Conservation (phyloP, 2,888 invertebrate species). For the Apoda limacodes region DNA sequence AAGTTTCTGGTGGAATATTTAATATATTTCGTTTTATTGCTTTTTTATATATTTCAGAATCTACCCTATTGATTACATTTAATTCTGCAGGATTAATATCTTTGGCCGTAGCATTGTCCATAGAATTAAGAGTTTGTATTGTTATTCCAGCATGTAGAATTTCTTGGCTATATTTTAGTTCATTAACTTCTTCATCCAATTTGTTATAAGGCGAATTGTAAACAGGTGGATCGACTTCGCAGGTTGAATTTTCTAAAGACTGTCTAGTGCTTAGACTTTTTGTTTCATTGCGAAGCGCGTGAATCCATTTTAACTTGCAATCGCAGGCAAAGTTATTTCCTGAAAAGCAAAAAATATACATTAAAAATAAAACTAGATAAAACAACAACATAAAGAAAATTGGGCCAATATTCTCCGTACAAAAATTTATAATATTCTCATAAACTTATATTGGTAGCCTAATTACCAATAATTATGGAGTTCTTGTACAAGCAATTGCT, state of each 20-base stretch:
- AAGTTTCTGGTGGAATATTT: slow-evolving; percentile 49
- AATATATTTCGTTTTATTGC: slow-evolving; percentile 48
- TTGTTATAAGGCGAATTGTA: slow-evolving; percentile 61
- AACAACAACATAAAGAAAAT: too few relatives aligned
- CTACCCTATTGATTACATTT: slow-evolving; percentile 25
- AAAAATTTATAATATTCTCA: too few relatives aligned
- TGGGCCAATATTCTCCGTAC: too few relatives aligned
- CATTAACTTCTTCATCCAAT: slow-evolving; percentile 40
- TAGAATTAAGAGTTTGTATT: slow-evolving; percentile 44
- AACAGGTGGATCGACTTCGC: slow-evolving; percentile 72
- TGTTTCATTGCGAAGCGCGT: slow-evolving; percentile 79
- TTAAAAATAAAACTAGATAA: too few relatives aligned
- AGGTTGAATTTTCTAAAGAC: slow-evolving; percentile 78
- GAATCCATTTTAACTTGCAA: slow-evolving; percentile 86
- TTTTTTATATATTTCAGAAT: slow-evolving; percentile 22
- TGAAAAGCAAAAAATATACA: slow-evolving; percentile 68
- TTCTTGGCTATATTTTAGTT: slow-evolving; percentile 46
- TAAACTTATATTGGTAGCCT: too few relatives aligned
- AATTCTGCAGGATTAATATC: slow-evolving; percentile 32
- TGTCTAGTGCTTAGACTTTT: slow-evolving; percentile 76
- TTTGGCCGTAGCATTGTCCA: slow-evolving; percentile 43
- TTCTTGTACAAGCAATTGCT: too few relatives aligned
- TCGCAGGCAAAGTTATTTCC: slow-evolving; percentile 88
- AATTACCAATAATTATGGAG: too few relatives aligned
- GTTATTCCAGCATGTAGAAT: slow-evolving; percentile 46